Evolutionary conservation across 2,113 vertebrate species (phyloP), one percentile per base, ranked within the genome.

Genomic region (Struthidea cinerea): DNA sequence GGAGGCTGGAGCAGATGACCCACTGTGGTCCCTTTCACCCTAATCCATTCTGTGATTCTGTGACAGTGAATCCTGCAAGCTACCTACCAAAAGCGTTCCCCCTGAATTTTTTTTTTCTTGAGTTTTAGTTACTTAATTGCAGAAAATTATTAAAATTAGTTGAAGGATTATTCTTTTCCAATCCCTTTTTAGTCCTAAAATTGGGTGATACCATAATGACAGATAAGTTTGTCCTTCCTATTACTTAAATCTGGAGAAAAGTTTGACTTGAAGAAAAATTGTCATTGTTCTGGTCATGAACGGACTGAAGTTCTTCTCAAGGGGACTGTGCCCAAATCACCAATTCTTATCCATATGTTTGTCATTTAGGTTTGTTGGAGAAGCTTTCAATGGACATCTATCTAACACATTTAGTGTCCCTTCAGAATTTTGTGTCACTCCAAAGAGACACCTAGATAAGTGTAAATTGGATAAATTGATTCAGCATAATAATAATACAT

Each of bases 131-230:
- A 32, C 11, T 27, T 67, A 52, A 91, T 30, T 67, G 5, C 22
- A 70, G 42, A 7, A 4, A 74, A 27, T 63, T 46, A 42, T 81
- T 50, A 37, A 83, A 82, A 75, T 60, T n/a, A 41, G 2, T 14
- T 56, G 42, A 56, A 71, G 16, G 16, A 37, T 47, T 57, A 24
- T n/a, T 33, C 8, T 73, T 37, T 26, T 60, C 6, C 3, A 16
- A 12, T 19, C 3, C 3, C 0, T 56, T 75, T 74, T 71, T 75
- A 3, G 1, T 41, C 22, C 15, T 74, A 53, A 87, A 65, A 42
- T 37, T 71, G 6, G 6, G 4, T 30, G 7, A 33, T 30, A 13
- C 1, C 3, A 1, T 39, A 76, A 60, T 7, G 4, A 50, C 2
- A 75, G 16, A 5, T 4, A 50, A 86, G 3, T 57, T 82, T 37